phyloP scores from a whole-genome alignment of 2,888 invertebrate species.

The Podotricha telesiphe region DNA sequence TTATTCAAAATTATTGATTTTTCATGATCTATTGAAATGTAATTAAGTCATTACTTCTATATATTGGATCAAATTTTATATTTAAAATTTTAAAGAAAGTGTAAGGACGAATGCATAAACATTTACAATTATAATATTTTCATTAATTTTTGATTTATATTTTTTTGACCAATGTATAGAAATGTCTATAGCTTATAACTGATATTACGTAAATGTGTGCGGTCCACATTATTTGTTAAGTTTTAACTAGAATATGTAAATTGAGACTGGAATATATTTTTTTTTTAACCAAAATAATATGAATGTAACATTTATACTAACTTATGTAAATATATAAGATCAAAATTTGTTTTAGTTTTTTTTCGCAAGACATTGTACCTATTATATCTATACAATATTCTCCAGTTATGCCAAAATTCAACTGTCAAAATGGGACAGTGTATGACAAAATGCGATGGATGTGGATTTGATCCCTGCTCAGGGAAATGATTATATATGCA shows the following conservation, averaged over 20 bases:
- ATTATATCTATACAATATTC: too few relatives aligned
- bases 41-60: conserved; percentile 12
- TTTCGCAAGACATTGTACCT: too few relatives aligned
- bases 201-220: conserved; percentile 16
- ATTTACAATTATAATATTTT: not conserved
- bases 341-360: not conserved
- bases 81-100: not conserved
- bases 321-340: conserved; percentile 28
- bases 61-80: not conserved
- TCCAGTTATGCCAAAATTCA: too few relatives aligned
- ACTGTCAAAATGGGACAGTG: too few relatives aligned
- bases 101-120: not conserved
- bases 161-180: not conserved
- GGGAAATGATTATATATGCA: too few relatives aligned
- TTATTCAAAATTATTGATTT: not conserved
- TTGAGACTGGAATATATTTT: conserved; percentile 30
- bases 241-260: conserved; percentile 21
- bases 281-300: conserved; percentile 26
- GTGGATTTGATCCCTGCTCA: too few relatives aligned
- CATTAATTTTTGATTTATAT: not conserved
- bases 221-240: conserved; percentile 24
- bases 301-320: conserved; percentile 25
- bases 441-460: too few relatives aligned
- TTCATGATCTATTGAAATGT: not conserved
- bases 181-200: conserved; percentile 8